Evolutionary conservation across 1,140 invertebrate genomes (phyloP).

Genomic region (Cyclargus thomasi): DNA sequence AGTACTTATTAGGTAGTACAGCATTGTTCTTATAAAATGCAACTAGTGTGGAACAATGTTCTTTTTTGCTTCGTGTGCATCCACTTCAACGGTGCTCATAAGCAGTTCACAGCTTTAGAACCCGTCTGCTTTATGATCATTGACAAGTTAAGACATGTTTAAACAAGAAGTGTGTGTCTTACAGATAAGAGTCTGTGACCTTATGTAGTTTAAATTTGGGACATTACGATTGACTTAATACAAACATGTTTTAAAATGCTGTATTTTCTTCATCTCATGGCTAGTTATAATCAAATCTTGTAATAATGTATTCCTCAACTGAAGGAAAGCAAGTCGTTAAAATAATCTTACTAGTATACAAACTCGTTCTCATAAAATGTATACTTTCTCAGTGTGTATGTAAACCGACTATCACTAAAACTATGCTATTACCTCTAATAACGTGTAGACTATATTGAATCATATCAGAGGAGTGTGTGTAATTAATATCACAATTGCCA

Average conservation of each 20-base stretch:
- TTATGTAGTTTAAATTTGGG: background rate
- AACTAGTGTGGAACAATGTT: constrained; percentile 14
- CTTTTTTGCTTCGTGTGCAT: background rate
- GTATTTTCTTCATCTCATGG: too few relatives aligned
- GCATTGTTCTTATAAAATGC: constrained; percentile 21
- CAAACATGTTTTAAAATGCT: background rate
- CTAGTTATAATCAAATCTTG: too few relatives aligned
- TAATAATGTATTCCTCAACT: too few relatives aligned
- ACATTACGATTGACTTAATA: background rate
- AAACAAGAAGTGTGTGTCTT: background rate
- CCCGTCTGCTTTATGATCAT: background rate
- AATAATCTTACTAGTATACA: background rate
- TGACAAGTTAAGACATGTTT: constrained; percentile 6
- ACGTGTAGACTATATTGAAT: constrained; percentile 12
- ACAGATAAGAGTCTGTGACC: background rate
- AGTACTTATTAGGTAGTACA: constrained; percentile 17
- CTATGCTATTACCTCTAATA: background rate
- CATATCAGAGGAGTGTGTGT: constrained; percentile 7
- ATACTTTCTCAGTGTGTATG: background rate
- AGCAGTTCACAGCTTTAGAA: background rate
- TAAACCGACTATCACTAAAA: constrained; percentile 7
- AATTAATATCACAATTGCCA: constrained; percentile 9
- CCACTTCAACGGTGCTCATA: background rate
- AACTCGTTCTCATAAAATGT: background rate
- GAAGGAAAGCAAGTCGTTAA: too few relatives aligned